phyloP scores from a whole-genome alignment of 2,113 vertebrate genomes.

The Meles meles region DNA sequence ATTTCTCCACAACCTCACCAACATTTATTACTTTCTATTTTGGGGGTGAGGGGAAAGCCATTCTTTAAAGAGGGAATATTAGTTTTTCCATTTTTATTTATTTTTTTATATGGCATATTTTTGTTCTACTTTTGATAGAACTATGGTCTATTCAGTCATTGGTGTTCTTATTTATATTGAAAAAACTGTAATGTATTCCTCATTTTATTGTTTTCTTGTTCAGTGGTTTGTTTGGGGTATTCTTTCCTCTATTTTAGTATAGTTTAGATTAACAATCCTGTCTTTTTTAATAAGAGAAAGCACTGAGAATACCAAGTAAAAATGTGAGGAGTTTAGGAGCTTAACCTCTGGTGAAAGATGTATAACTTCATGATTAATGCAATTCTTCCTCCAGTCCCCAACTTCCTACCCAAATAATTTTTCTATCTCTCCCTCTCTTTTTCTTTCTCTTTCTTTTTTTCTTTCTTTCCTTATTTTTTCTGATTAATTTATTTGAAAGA shows the following conservation, averaged over 20 bases:
- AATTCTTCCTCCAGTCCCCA: not conserved
- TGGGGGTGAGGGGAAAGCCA: not conserved
- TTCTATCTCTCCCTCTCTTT: too few species aligned
- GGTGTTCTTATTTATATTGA: not conserved
- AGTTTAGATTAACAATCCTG: not conserved
- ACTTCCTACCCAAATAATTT: not conserved
- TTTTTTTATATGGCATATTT: not conserved
- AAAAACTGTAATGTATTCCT: not conserved
- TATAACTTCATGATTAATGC: not conserved
- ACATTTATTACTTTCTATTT: not conserved
- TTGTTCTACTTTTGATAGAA: not conserved
- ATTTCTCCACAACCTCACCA: not conserved
- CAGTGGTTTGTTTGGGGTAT: not conserved
- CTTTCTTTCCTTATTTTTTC: too few species aligned
- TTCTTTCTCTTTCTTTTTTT: too few species aligned
- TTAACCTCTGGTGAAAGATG: not conserved
- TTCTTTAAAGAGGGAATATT: not conserved
- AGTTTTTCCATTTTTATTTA: not conserved
- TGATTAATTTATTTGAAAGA: not conserved
- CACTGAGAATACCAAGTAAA: not conserved
- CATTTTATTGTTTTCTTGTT: not conserved
- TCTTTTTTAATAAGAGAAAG: not conserved
- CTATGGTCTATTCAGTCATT: not conserved
- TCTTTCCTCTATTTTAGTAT: not conserved
- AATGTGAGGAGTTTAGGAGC: not conserved